These are phyloP conservation scores for Drosophila mayri DNA, from an alignment of 1,140 invertebrate species.

Conservation along the genomic window DNA sequence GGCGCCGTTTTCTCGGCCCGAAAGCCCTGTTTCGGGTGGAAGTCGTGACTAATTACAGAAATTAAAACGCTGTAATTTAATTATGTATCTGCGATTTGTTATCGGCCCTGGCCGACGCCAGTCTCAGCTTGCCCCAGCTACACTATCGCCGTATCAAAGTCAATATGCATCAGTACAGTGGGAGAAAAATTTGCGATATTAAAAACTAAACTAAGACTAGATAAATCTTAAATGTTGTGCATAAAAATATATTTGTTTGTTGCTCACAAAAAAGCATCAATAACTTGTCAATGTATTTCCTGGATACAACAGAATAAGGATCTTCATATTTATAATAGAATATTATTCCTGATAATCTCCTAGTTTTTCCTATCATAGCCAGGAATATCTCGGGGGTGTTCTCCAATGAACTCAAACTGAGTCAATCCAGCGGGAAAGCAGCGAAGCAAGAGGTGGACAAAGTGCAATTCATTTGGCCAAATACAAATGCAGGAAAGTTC, in stretches of 20 bases:
- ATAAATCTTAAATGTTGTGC: too few relatives aligned
- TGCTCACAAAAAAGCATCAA: neutral
- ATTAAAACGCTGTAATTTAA: conserved; percentile 85
- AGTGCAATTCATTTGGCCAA: conserved; percentile 58
- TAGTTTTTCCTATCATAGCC: neutral
- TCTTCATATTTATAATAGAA: neutral
- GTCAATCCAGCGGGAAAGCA: conserved; percentile 29
- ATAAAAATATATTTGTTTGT: neutral
- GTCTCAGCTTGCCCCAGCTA: conserved; percentile 22
- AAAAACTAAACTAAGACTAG: too few relatives aligned
- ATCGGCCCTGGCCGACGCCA: conserved; percentile 59
- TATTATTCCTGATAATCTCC: too few relatives aligned
- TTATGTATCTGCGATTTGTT: conserved; percentile 85
- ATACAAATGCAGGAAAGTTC: conserved; percentile 50
- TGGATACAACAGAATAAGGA: neutral
- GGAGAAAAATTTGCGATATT: neutral
- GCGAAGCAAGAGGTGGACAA: conserved; percentile 40
- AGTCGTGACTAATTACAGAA: conserved; percentile 85
- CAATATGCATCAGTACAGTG: conserved; percentile 43
- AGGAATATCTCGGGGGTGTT: conserved; percentile 6
- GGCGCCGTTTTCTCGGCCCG: conserved; percentile 48
- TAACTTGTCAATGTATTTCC: too few relatives aligned
- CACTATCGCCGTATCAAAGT: conserved; percentile 52
- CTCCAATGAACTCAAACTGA: conserved; percentile 31
- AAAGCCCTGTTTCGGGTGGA: conserved; percentile 35